Base-by-base conservation (phyloP, 2,888 invertebrate genomes). In the Griposia aprilina region DNA sequence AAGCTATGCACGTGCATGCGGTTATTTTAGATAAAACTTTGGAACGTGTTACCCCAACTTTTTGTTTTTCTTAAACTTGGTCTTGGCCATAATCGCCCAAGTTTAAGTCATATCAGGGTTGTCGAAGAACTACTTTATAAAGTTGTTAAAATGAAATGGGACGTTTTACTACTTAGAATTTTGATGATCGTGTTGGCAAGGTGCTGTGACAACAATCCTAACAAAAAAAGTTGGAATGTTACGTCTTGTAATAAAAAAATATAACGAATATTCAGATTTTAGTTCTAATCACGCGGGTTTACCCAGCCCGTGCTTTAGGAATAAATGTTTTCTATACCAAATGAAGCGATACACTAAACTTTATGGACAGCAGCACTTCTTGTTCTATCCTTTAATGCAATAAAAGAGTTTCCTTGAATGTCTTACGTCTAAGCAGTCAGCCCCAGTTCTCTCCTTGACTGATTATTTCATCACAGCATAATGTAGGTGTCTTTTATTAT, bases 61-160 rank as follows among this genome's bases (percentile, higher is more conserved):
- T 85, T 78, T 84, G 87, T 86, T 86, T 86, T 84, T 76, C 83
- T 83, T 83, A 63, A 76, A 82, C 82, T 76, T 55, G 41, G 76
- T 70, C 72, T 71, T 71, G 78, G 80, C 80, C 80, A 83, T 84
- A 86, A 84, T 73, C 87, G 63, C 45, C 70, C 45, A 75, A 86
- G 83, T 73, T 83, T 76, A 73, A 74, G 65, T 82, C 74, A 79
- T 69, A 83, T 83, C 57, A 84, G 83, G 84, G 84, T 10, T 86
- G 83, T 30, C 63, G 3, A 17, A 20, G 3, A 71, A 15, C 30
- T 63, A 30, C 26, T 73, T 62, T 45, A 4, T 6, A 45, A 50
- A 60, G 2, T 36, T 55, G 0, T 26, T 7, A 50, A 76, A 26
- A 50, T 59, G 23, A 50, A 36, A 30, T 23, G 8, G 26, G 1